These are phyloP conservation scores for Aegypius monachus DNA, from an alignment of 2,113 vertebrate species.

Conservation along the genomic window DNA sequence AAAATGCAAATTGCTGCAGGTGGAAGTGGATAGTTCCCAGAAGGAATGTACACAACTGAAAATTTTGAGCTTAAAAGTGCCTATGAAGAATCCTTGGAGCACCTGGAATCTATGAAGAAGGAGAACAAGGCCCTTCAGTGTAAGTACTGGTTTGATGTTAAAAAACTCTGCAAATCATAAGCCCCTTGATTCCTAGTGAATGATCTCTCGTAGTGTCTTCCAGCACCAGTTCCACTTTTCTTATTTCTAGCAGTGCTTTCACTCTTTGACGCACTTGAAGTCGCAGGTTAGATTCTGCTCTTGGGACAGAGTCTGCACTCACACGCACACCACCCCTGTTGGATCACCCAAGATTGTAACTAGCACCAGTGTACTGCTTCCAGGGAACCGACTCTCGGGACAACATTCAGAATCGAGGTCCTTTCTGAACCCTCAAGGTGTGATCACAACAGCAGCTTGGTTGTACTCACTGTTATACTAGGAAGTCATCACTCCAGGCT, in stretches of 20 bases:
- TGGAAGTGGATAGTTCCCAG: conserved; percentile 72
- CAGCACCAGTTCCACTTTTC: neutral
- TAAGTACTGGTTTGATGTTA: neutral
- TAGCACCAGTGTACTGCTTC: neutral
- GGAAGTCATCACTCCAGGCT: neutral
- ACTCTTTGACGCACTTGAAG: neutral
- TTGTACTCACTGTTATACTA: neutral
- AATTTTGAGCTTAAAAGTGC: conserved; percentile 73
- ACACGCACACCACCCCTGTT: accelerated
- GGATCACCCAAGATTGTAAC: neutral
- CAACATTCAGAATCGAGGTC: neutral
- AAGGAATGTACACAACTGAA: conserved; percentile 73
- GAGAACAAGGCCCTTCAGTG: conserved; percentile 72
- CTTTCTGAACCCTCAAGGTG: neutral
- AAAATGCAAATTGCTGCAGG: conserved; percentile 74
- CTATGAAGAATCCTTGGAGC: conserved; percentile 70
- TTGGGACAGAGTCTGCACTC: neutral
- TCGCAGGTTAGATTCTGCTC: neutral
- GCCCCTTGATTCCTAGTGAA: neutral
- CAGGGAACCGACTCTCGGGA: neutral
- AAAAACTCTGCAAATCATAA: neutral
- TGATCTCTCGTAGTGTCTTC: neutral
- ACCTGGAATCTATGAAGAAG: conserved; percentile 66
- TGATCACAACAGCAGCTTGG: neutral
- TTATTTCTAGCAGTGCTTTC: neutral